These are phyloP conservation scores for Drosophila pseudoananassae DNA, from an alignment of 1,140 invertebrate species.

Conservation along the genomic window DNA sequence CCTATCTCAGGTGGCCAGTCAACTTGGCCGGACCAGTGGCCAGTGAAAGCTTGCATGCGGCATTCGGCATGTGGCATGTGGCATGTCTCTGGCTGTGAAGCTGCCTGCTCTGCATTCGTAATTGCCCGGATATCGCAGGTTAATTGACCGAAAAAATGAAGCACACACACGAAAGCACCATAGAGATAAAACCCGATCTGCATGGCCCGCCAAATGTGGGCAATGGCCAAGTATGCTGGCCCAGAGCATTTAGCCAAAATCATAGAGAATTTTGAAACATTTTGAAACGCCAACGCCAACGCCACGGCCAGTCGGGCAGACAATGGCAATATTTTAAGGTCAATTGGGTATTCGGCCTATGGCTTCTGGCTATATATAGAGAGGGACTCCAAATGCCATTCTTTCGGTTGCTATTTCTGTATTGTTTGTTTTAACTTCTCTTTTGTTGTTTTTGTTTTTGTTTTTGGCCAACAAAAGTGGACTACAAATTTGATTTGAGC, in stretches of 20 bases:
- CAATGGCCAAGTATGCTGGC: constrained; percentile 39
- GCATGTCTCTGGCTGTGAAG: constrained; percentile 4
- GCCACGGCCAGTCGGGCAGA: background rate
- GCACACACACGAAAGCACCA: background rate
- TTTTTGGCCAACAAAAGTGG: background rate
- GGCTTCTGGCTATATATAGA: constrained; percentile 41
- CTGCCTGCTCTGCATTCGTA: constrained; percentile 15
- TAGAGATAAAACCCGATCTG: constrained; percentile 44
- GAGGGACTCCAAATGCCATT: constrained; percentile 36
- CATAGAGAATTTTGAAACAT: constrained; percentile 52
- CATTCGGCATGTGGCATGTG: constrained; percentile 39
- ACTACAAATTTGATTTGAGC: background rate
- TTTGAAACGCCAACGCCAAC: constrained; percentile 25
- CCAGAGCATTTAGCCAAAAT: constrained; percentile 7
- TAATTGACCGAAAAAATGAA: constrained; percentile 47
- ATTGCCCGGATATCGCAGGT: constrained; percentile 50
- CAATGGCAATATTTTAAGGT: constrained; percentile 50
- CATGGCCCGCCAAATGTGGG: constrained; percentile 41
- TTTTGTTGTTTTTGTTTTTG: background rate
- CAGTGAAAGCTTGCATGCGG: constrained; percentile 52
- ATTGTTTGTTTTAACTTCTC: background rate
- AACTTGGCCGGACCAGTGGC: constrained; percentile 25
- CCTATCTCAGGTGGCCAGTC: constrained; percentile 5
- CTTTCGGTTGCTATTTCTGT: constrained; percentile 20
- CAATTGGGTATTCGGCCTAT: constrained; percentile 32